Base-by-base conservation (phyloP, 1,140 invertebrate species). In the Bombus sylvicola region DNA sequence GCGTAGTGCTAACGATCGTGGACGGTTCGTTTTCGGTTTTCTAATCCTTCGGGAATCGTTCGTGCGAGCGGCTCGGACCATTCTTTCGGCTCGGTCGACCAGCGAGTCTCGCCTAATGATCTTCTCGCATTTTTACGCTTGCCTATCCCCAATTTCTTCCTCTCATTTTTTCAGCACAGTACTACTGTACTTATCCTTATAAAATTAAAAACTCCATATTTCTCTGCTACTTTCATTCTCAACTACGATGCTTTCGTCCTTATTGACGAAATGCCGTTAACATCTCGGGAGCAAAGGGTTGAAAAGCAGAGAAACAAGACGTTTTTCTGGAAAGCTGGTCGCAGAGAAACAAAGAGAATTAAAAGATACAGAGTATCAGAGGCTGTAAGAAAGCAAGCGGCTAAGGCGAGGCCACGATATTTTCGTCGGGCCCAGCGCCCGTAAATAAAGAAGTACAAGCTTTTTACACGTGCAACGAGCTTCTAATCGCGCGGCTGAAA, bases 1-100 rank as follows among this genome's bases (percentile, higher is more conserved):
- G 9, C 25, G 71, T 87, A 88, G 84, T 87, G 80, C 86, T 28
- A 72, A 41, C 71, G 18, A 84, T 18, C 74, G 66, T 77, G 59
- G 64, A 66, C 78, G 72, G 69, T 86, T 88, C 73, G 34, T 83
- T 66, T 83, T 75, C 64, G 59, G 47, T 72, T 37, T 15, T 22
- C 59, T 5, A 15, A n/a, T 28, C 79, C 43, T 10, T 41, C 6
- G 71, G 68, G 66, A 73, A 64, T 82, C 37, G 37, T 66, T 57
- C 71, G 76, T 37, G 75, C 39, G 64, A 84, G 72, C 85, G 62
- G 78, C 41, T 43, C 47, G 62, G 25, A 47, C 34, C 62, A 69
- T 88, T 88, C 41, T 87, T 68, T 75, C 57, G 18, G 25, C 37
- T 37, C 72, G 37, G 31, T 79, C 69, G 69, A 66, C 69, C 66